Conservation (phyloP, 2,113 vertebrate genomes). For the Strix uralensis region DNA sequence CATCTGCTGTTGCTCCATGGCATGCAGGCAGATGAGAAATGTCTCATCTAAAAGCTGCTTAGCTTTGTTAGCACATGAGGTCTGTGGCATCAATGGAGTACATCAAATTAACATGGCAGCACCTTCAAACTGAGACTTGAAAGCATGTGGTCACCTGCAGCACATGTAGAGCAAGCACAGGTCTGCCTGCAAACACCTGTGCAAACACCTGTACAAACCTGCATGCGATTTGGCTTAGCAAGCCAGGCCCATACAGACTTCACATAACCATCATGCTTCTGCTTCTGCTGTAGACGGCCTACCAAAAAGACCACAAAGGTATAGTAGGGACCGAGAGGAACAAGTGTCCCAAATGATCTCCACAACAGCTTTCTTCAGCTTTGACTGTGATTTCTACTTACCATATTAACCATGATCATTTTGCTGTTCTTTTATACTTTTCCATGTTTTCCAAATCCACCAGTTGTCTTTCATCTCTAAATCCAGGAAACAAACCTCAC, state of each 20-base stretch:
- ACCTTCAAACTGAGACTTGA: background rate
- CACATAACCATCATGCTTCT: background rate
- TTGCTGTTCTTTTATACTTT: background rate
- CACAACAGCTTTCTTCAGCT: background rate
- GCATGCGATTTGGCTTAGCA: background rate
- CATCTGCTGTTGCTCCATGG: background rate
- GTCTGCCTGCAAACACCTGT: background rate
- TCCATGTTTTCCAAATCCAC: background rate
- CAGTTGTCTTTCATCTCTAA: background rate
- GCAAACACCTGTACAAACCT: background rate
- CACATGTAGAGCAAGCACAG: background rate
- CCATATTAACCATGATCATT: background rate
- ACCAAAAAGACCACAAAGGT: background rate
- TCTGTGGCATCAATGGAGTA: background rate
- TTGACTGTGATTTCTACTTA: background rate
- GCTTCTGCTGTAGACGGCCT: background rate
- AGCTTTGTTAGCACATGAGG: background rate
- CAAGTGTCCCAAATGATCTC: background rate
- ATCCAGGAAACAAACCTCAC: background rate
- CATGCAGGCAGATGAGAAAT: background rate
- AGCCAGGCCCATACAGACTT: background rate
- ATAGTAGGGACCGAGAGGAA: background rate
- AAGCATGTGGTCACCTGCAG: background rate
- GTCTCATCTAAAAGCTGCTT: background rate
- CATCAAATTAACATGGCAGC: background rate